These are phyloP conservation scores for Microctenopoma lineatum DNA, from an alignment of 2,797 vertebrate genomes.

Conservation along the genomic window DNA sequence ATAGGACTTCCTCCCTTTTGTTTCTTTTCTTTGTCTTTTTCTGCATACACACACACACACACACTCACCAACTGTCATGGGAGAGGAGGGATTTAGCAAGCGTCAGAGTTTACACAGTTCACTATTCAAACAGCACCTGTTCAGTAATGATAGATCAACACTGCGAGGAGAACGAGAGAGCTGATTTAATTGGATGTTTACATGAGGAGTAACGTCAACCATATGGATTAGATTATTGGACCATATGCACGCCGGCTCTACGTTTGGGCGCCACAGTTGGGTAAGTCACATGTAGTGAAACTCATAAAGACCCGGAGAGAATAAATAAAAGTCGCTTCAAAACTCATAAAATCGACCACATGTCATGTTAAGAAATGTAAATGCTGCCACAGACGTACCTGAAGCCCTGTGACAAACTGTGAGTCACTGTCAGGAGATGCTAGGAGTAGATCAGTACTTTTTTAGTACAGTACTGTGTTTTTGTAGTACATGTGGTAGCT, in stretches of 20 bases:
- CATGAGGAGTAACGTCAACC: constrained; percentile 64
- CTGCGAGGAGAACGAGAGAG: constrained; percentile 49
- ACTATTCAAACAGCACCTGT: constrained; percentile 74
- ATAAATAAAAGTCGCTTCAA: constrained; percentile 25
- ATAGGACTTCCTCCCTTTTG: constrained; percentile 39
- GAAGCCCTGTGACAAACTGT: constrained; percentile 12
- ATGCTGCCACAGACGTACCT: background rate
- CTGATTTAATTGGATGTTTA: constrained; percentile 78
- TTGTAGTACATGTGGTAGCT: too few species aligned
- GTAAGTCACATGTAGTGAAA: constrained; percentile 7
- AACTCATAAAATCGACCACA: constrained; percentile 11
- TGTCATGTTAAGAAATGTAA: constrained; percentile 10
- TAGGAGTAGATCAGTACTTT: too few species aligned
- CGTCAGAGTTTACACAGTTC: constrained; percentile 52
- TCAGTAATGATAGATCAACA: constrained; percentile 75
- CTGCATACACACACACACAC: constrained; percentile 1
- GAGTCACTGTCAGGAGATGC: background rate
- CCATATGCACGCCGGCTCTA: constrained; percentile 62
- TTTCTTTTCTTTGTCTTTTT: constrained; percentile 12
- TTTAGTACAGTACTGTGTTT: too few species aligned
- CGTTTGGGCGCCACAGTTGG: constrained; percentile 19
- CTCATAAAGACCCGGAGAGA: constrained; percentile 13
- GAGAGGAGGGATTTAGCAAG: constrained; percentile 35
- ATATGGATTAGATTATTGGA: constrained; percentile 74
- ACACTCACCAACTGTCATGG: constrained; percentile 12